These are phyloP conservation scores for Fratercula arctica DNA, from an alignment of 2,797 vertebrate species.

Conservation along the genomic window DNA sequence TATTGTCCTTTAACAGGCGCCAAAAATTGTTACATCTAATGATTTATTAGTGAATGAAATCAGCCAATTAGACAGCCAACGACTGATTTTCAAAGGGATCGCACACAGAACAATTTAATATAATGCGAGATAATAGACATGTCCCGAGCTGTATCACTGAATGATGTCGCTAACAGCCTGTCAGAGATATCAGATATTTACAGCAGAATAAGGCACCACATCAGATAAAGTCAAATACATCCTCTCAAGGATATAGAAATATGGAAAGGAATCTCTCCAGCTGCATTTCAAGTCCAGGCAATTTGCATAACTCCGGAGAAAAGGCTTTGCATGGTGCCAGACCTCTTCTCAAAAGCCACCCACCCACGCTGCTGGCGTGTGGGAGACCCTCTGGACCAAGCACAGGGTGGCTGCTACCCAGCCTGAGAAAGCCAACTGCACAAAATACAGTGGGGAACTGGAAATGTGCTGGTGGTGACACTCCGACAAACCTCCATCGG, in stretches of 20 bases:
- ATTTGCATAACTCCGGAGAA: neutral
- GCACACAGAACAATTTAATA: neutral
- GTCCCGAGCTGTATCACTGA: constrained; percentile 4
- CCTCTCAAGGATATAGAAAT: constrained; percentile 35
- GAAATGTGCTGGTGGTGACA: neutral
- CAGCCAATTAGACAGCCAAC: constrained; percentile 12
- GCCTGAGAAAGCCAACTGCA: neutral
- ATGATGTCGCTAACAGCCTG: constrained; percentile 18
- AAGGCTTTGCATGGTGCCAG: neutral
- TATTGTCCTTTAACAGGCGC: neutral
- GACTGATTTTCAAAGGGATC: neutral
- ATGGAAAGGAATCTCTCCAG: neutral
- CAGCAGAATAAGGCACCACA: constrained; percentile 39
- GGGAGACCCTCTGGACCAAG: neutral
- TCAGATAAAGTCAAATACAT: constrained; percentile 58
- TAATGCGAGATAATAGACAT: constrained; percentile 34
- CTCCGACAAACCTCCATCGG: neutral
- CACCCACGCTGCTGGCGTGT: neutral
- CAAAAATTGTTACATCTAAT: neutral
- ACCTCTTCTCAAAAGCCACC: neutral
- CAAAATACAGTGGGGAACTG: neutral
- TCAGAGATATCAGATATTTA: constrained; percentile 55
- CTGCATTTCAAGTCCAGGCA: neutral
- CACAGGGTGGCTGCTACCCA: fast-evolving
- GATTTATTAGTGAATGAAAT: constrained; percentile 20